A percentile compares a stretch with the other conserved stretches of the same genome.
phyloP scores from a whole-genome alignment of 2,113 vertebrate genomes.

The Rhagologus leucostigma region DNA sequence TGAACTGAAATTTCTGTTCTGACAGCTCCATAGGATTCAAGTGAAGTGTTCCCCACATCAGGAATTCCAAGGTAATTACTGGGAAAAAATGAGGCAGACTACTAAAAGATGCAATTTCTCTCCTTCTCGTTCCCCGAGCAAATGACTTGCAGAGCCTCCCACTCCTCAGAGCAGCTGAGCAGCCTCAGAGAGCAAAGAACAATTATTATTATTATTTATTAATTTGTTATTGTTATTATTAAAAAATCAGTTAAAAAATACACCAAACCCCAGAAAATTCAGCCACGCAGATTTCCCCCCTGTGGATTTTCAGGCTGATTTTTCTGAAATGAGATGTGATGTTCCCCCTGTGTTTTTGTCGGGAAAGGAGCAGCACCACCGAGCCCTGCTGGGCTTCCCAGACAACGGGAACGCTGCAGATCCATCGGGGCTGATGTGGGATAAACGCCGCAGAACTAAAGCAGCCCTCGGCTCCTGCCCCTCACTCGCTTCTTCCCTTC shows the following conservation, averaged over 20 bases:
- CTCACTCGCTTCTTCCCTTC: background rate
- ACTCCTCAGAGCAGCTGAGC: background rate
- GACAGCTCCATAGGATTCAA: background rate
- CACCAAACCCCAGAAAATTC: background rate
- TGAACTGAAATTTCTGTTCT: background rate
- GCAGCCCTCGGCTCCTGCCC: background rate
- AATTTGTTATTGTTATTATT: background rate
- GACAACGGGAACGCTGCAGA: background rate
- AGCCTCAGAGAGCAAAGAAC: background rate
- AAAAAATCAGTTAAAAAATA: background rate
- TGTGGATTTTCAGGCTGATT: background rate
- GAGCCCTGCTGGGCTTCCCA: background rate
- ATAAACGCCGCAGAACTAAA: background rate
- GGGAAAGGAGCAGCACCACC: background rate
- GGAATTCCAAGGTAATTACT: conserved; percentile 1
- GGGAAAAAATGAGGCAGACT: background rate
- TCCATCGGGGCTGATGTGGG: background rate
- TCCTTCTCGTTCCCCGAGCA: background rate
- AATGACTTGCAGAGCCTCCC: conserved; percentile 16
- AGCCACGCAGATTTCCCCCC: accelerated
- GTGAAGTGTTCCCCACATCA: background rate
- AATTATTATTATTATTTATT: background rate
- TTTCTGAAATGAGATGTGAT: accelerated
- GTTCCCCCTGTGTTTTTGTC: background rate
- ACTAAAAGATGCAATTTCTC: conserved; percentile 21